Percentiles rank a stretch among this genome's conserved stretches.
These are phyloP conservation scores for Pagetopsis macropterus DNA, from an alignment of 2,797 vertebrate species.

Conservation along the genomic window DNA sequence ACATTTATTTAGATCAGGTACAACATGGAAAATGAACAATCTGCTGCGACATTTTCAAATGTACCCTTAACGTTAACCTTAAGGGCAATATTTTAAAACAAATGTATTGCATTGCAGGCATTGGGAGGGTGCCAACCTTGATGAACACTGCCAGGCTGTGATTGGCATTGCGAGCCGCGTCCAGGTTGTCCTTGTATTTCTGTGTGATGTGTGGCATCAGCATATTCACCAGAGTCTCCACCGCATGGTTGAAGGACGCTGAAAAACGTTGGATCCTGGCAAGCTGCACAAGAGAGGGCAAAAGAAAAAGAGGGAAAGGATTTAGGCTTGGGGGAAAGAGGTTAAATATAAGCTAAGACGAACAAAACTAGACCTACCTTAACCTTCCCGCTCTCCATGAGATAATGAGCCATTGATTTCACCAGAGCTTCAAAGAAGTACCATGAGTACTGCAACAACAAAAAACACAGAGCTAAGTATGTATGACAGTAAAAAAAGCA, in stretches of 20 bases:
- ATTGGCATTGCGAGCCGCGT: constrained; percentile 95
- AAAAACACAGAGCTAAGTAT: neutral
- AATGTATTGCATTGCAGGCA: neutral
- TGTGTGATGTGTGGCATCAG: constrained; percentile 97
- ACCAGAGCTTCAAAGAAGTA: constrained; percentile 97
- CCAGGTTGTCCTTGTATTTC: constrained; percentile 96
- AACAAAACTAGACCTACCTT: constrained; percentile 84
- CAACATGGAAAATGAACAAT: neutral
- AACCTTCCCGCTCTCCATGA: constrained; percentile 92
- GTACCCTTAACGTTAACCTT: neutral
- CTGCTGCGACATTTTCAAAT: neutral
- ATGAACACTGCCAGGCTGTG: constrained; percentile 96
- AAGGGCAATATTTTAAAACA: neutral
- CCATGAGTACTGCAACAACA: constrained; percentile 92
- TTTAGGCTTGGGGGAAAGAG: neutral
- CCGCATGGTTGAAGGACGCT: constrained; percentile 91
- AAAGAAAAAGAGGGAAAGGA: neutral
- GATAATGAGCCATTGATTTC: constrained; percentile 97
- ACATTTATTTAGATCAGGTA: neutral
- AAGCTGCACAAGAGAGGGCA: constrained; percentile 78
- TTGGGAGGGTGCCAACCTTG: constrained; percentile 83
- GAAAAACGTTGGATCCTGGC: constrained; percentile 95
- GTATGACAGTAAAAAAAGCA: no score
- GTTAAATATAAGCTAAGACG: neutral
- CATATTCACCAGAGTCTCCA: constrained; percentile 96